Percentiles rank a stretch among this genome's conserved stretches.
Conservation (phyloP, 2,888 invertebrate genomes). For the Frankliniella intonsa region DNA sequence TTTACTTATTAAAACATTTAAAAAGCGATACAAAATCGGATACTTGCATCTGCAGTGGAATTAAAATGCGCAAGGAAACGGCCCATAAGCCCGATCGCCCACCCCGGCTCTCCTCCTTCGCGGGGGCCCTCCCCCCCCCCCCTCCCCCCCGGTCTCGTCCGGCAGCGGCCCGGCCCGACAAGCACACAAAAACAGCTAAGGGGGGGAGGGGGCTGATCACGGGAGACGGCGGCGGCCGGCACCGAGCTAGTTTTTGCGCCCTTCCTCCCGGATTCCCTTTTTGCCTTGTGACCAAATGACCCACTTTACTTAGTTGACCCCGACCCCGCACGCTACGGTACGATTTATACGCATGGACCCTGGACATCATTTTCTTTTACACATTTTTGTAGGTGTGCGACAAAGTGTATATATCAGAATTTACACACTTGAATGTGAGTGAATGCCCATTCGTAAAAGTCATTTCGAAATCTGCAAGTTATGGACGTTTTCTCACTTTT, state of each 20-base stretch:
- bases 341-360: not conserved
- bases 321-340: not conserved
- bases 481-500: too few relatives aligned
- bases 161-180: not conserved
- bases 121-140: too few relatives aligned
- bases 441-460: too few relatives aligned
- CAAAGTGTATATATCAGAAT: too few relatives aligned
- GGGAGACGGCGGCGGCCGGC: not conserved
- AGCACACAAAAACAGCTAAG: not conserved
- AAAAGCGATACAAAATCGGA: too few relatives aligned
- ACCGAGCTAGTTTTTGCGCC: not conserved
- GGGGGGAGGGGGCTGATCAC: not conserved
- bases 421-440: not conserved
- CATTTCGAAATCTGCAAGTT: too few relatives aligned
- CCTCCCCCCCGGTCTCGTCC: not conserved
- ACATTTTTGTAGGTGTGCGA: not conserved
- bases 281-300: not conserved
- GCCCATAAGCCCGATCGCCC: too few relatives aligned
- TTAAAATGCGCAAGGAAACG: too few relatives aligned
- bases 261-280: not conserved
- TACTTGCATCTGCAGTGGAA: too few relatives aligned
- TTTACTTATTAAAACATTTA: too few relatives aligned
- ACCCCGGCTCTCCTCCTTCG: too few relatives aligned
- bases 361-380: not conserved
- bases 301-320: not conserved